These are phyloP conservation scores for Catostylus mosaicus DNA, from an alignment of 30 jellyfish, hydroid and myxozoan species.

Conservation along the genomic window DNA sequence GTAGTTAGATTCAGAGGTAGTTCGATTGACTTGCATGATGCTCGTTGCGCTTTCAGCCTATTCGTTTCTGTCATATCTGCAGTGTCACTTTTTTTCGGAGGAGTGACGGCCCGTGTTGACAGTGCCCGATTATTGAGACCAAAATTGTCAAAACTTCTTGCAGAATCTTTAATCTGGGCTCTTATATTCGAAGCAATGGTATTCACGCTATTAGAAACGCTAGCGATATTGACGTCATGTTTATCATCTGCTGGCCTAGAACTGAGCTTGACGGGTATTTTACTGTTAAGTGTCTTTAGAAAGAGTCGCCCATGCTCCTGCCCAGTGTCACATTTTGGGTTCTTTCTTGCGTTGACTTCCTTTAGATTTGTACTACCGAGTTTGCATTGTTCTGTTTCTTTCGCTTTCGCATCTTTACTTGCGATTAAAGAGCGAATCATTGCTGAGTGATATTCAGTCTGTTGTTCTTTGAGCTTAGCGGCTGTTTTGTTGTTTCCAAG, in stretches of 20 bases:
- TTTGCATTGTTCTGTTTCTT: not conserved
- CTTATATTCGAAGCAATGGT: not conserved
- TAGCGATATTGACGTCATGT: not conserved
- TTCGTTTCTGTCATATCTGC: not conserved
- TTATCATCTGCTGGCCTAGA: not conserved
- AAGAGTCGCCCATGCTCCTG: not conserved
- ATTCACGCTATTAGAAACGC: not conserved
- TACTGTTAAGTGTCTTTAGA: not conserved
- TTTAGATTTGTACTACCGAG: not conserved
- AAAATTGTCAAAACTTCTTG: not conserved
- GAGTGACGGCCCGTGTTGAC: not conserved
- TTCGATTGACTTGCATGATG: not conserved
- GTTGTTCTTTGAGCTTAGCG: constrained; percentile 34
- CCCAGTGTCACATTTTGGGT: not conserved
- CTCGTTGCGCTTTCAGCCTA: not conserved
- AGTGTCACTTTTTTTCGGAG: not conserved
- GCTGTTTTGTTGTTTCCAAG: constrained; percentile 1
- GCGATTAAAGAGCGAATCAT: constrained; percentile 35
- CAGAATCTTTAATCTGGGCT: not conserved
- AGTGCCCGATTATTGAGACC: not conserved
- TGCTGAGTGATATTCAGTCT: constrained; percentile 42
- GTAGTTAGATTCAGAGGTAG: not conserved
- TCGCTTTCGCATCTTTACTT: constrained; percentile 6
- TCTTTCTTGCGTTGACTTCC: not conserved
- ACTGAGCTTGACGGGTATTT: not conserved